These are phyloP conservation scores for Lycocerus yunnanus DNA, from an alignment of 2,888 invertebrate genomes.

Conservation along the genomic window DNA sequence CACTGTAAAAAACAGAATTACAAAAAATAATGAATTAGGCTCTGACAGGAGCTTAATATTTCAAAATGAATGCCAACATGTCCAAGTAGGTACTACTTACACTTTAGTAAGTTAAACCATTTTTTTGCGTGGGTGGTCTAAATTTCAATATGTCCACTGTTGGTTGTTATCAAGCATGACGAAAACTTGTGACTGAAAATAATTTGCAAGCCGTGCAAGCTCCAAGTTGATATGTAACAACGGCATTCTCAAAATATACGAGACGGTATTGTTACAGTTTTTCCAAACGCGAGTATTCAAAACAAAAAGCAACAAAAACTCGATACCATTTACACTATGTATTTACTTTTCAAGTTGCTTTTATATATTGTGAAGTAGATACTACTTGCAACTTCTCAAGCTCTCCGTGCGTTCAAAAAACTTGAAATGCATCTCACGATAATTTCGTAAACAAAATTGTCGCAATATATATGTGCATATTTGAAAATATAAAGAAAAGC, in stretches of 20 bases:
- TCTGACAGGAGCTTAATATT: neutral
- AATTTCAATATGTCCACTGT: conserved; percentile 26
- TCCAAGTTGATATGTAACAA: conserved; percentile 15
- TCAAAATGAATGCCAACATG: neutral
- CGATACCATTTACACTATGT: neutral
- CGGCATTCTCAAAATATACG: conserved; percentile 21
- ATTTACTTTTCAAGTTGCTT: neutral
- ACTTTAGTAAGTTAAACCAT: conserved; percentile 16
- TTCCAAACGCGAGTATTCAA: neutral
- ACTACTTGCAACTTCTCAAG: neutral
- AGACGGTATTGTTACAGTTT: conserved; percentile 27
- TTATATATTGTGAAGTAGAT: neutral
- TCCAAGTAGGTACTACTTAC: neutral
- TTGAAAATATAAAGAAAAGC: neutral
- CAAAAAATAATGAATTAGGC: conserved; percentile 4
- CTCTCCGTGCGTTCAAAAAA: neutral
- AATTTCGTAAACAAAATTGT: neutral
- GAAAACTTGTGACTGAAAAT: conserved; percentile 24
- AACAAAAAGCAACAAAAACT: neutral
- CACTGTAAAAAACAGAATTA: neutral
- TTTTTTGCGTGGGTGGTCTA: conserved; percentile 28
- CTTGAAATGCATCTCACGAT: neutral
- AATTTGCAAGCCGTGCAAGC: conserved; percentile 23
- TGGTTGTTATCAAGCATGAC: conserved; percentile 24
- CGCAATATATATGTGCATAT: neutral